Evolutionary conservation across 2,888 invertebrate genomes (phyloP).

Genomic region (Argynnis bischoffii): DNA sequence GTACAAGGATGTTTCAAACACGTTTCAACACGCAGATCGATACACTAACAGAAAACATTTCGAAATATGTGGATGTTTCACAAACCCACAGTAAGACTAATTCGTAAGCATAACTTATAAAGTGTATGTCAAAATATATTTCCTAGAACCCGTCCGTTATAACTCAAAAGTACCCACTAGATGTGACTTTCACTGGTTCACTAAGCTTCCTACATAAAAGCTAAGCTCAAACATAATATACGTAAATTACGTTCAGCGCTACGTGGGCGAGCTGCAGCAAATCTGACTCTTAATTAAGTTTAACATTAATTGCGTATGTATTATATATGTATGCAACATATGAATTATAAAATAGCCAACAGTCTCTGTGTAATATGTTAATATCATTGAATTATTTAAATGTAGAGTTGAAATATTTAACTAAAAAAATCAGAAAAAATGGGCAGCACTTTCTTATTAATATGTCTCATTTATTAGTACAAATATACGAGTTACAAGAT

Average conservation of each 20-base stretch:
- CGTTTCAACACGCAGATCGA: too few relatives aligned
- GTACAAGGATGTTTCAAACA: too few relatives aligned
- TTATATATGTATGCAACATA: neutral
- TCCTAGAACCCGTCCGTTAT: conserved; percentile 8
- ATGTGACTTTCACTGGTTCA: conserved; percentile 17
- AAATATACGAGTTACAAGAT: too few relatives aligned
- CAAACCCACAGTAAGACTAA: too few relatives aligned
- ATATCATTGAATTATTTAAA: too few relatives aligned
- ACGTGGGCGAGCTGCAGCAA: conserved; percentile 1
- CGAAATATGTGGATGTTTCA: too few relatives aligned
- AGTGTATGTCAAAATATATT: neutral
- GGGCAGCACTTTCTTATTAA: too few relatives aligned
- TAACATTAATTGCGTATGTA: neutral
- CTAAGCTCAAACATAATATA: conserved; percentile 16
- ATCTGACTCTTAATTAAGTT: neutral
- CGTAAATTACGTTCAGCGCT: conserved; percentile 11
- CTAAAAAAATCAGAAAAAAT: too few relatives aligned
- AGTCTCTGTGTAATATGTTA: too few relatives aligned
- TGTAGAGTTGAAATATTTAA: too few relatives aligned
- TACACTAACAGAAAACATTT: too few relatives aligned
- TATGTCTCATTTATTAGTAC: too few relatives aligned
- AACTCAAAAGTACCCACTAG: conserved; percentile 6
- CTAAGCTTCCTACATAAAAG: conserved; percentile 19
- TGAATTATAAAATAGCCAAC: neutral
- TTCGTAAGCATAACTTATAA: neutral